A percentile compares a stretch with the other conserved stretches of the same genome.
phyloP scores from a whole-genome alignment of 1,140 invertebrate species.

The Eubasilissa regina region DNA sequence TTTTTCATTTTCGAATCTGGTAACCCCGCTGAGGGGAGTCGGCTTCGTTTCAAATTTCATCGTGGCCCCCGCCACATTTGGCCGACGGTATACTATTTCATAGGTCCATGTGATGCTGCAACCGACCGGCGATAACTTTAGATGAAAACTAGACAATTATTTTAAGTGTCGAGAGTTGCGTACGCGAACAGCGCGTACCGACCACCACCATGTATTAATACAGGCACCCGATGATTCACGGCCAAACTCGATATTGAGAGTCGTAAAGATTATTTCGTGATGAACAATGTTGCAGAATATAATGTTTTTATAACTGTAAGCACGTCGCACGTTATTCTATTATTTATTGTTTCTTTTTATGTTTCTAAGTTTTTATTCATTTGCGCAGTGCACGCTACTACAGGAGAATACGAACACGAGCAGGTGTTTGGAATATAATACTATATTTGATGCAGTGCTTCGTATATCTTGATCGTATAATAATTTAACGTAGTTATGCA shows the following conservation, averaged over 20 bases:
- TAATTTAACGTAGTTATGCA: too few species aligned
- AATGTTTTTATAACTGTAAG: not conserved
- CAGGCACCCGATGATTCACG: not conserved
- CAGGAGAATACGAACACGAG: not conserved
- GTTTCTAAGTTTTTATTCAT: too few species aligned
- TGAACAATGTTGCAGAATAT: not conserved
- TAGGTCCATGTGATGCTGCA: not conserved
- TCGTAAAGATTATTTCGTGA: constrained; percentile 17
- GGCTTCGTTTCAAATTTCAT: not conserved
- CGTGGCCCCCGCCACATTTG: not conserved
- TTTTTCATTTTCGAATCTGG: too few species aligned
- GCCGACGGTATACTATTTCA: not conserved
- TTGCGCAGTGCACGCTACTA: not conserved
- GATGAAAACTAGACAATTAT: not conserved
- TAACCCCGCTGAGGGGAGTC: too few species aligned
- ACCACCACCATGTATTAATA: not conserved
- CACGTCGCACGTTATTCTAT: not conserved
- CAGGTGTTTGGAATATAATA: not conserved
- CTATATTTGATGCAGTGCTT: too few species aligned
- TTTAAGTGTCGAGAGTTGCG: not conserved
- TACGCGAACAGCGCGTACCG: not conserved
- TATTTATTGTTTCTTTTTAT: not conserved
- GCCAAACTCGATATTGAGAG: constrained; percentile 1
- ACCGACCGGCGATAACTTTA: not conserved
- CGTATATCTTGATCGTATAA: too few species aligned